phyloP scores from a whole-genome alignment of 64 coral and sea anemone species.

The Cladopsammia gracilis region DNA sequence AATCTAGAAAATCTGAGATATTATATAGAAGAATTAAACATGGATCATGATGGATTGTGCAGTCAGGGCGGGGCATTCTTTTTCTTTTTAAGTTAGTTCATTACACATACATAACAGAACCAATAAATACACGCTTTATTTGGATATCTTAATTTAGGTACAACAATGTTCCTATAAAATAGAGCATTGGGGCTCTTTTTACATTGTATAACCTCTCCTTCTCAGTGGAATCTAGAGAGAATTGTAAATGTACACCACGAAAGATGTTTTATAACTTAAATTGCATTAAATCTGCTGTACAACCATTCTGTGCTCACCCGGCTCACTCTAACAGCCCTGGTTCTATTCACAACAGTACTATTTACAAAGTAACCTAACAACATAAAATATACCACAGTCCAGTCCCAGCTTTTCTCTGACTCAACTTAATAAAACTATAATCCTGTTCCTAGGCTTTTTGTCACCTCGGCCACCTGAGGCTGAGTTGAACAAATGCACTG shows the following conservation, averaged over 20 bases:
- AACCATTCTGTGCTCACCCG: background rate
- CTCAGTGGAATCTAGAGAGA: background rate
- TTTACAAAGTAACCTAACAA: conserved; percentile 12
- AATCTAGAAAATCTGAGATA: too few relatives aligned
- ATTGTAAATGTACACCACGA: conserved; percentile 30
- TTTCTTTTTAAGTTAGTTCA: background rate
- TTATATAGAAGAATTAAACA: too few relatives aligned
- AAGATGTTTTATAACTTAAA: conserved; percentile 14
- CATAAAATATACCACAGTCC: background rate
- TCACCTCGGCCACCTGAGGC: background rate
- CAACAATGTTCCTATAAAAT: conserved; percentile 40
- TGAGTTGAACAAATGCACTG: background rate
- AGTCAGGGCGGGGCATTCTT: too few relatives aligned
- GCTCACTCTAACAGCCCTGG: background rate
- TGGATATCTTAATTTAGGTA: conserved; percentile 24
- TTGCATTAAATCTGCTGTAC: conserved; percentile 11
- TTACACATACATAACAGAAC: background rate
- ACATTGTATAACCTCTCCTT: conserved; percentile 15
- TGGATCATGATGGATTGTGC: too few relatives aligned
- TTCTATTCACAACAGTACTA: conserved; percentile 29
- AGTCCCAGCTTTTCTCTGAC: background rate
- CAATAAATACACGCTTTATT: conserved; percentile 70
- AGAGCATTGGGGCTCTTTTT: conserved; percentile 19
- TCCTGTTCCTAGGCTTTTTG: background rate
- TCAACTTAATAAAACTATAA: background rate